Percentiles rank a stretch among this genome's conserved stretches.
Evolutionary conservation across 35 echinoderm and acorn worm species (phyloP).

Genomic region (Ophioderma brevispina): DNA sequence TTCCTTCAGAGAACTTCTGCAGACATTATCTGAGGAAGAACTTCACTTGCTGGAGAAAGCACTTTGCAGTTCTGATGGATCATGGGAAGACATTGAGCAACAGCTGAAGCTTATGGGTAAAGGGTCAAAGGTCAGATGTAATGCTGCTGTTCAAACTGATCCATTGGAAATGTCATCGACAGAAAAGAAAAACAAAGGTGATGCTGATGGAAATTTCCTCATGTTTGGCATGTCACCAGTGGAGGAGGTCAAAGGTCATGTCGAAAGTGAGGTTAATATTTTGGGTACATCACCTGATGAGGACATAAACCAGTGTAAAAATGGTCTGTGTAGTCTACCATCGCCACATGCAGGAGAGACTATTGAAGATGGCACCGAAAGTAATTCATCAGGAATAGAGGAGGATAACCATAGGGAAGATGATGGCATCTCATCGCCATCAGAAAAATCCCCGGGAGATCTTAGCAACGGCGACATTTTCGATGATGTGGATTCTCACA

Average conservation of each 20-base stretch:
- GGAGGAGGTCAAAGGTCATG: not conserved
- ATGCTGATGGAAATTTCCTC: not conserved
- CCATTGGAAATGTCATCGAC: too few species aligned
- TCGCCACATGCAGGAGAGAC: not conserved
- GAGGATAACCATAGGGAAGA: too few species aligned
- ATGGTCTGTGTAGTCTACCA: not conserved
- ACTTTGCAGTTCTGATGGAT: conserved; percentile 70
- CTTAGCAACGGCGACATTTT: not conserved
- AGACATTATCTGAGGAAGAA: conserved; percentile 78
- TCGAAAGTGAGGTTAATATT: conserved; percentile 58
- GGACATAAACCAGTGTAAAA: not conserved
- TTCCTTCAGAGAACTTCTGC: conserved; percentile 74
- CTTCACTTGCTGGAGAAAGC: conserved; percentile 88
- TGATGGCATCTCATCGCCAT: not conserved
- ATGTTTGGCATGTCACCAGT: not conserved
- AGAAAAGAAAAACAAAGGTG: not conserved
- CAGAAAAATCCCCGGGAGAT: not conserved
- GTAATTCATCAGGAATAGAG: not conserved
- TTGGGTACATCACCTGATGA: conserved; percentile 71
- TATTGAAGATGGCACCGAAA: not conserved
- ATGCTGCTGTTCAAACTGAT: not conserved
- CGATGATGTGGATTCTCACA: not conserved
- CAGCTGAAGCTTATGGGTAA: conserved; percentile 57
- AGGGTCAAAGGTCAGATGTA: not conserved
- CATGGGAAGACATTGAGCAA: conserved; percentile 87